Conservation (phyloP, 2,113 vertebrate genomes). For the Strix uralensis region DNA sequence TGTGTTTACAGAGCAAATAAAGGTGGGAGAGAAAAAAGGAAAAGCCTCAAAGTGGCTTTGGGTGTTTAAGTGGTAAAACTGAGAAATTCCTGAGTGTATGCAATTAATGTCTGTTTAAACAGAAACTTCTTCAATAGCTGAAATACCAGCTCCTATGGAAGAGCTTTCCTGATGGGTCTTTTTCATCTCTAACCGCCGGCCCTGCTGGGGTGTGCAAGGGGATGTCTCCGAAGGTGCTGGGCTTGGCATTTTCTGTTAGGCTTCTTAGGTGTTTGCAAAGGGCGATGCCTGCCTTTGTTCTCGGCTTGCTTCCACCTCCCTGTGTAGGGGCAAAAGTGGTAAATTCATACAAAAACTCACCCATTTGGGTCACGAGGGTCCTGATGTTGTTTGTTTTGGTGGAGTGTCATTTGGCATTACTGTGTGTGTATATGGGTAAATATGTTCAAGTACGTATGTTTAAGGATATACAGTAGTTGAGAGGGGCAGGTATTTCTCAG, state of each 20-base stretch:
- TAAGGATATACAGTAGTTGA: background rate
- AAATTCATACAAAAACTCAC: background rate
- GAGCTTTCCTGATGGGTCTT: slow-evolving; percentile 2
- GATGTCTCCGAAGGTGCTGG: background rate
- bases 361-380: background rate
- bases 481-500: background rate
- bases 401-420: background rate
- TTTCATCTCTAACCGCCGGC: background rate
- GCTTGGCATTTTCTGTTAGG: background rate
- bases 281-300: background rate
- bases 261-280: slow-evolving; percentile 17
- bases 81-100: background rate
- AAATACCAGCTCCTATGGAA: background rate
- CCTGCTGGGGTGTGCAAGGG: rapidly evolving
- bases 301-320: background rate
- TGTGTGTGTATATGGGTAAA: background rate
- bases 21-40: slow-evolving; percentile 3
- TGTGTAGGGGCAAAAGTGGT: background rate
- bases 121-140: slow-evolving; percentile 41
- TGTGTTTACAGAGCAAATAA: slow-evolving; percentile 51
- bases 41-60: slow-evolving; percentile 35
- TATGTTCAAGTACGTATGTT: background rate
- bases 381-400: background rate
- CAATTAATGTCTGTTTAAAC: slow-evolving; percentile 49
- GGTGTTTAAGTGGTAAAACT: slow-evolving; percentile 23